Percentiles rank a stretch among this genome's conserved stretches.
Evolutionary conservation across 2,888 invertebrate genomes (phyloP).

Genomic region (Notocelia uddmanniana): DNA sequence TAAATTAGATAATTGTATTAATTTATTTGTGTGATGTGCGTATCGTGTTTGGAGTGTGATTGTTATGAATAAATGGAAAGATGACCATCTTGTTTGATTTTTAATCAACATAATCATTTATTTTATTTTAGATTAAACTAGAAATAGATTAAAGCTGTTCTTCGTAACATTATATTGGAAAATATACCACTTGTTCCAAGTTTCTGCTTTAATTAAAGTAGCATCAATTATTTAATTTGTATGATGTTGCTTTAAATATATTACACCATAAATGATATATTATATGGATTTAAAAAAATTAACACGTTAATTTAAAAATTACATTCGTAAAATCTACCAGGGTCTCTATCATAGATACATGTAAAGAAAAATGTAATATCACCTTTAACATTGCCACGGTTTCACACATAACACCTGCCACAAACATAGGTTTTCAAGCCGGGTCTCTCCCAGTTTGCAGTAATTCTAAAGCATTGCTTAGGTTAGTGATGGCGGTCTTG

Average conservation of each 20-base stretch:
- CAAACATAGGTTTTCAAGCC: conserved; percentile 62
- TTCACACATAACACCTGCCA: not conserved
- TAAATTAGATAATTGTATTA: conserved; percentile 44
- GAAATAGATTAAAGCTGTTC: conserved; percentile 31
- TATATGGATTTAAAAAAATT: not conserved
- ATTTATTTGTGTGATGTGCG: conserved; percentile 57
- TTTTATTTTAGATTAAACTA: conserved; percentile 18
- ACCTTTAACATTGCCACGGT: conserved; percentile 6
- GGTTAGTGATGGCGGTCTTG: conserved; percentile 94
- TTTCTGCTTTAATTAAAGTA: not conserved
- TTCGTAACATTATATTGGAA: conserved; percentile 7
- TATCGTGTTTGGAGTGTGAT: conserved; percentile 53
- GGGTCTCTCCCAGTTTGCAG: conserved; percentile 93
- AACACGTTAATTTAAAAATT: conserved; percentile 12
- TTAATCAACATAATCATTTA: not conserved
- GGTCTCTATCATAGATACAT: not conserved
- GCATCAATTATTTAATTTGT: not conserved
- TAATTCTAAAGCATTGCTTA: conserved; percentile 94
- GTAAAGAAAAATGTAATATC: conserved; percentile 1
- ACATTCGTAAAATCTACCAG: not conserved
- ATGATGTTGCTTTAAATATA: conserved; percentile 1
- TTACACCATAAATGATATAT: not conserved
- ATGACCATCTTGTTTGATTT: conserved; percentile 25
- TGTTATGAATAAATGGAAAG: conserved; percentile 55
- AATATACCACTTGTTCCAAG: conserved; percentile 10